phyloP scores from a whole-genome alignment of 2,797 vertebrate genomes.

The Syncerus caffer region DNA sequence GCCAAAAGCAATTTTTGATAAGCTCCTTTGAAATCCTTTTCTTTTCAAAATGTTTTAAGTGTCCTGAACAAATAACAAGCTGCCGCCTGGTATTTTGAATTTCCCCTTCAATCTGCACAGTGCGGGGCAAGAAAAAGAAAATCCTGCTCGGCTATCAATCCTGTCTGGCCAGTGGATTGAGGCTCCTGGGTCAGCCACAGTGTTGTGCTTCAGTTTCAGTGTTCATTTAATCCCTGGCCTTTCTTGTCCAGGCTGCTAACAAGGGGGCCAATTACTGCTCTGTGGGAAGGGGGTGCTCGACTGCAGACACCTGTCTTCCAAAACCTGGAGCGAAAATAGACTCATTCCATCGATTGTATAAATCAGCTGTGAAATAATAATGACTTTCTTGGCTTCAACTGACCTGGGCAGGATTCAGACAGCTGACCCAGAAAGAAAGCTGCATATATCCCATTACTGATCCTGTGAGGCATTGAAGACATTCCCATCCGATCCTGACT shows the following conservation, averaged over 20 bases:
- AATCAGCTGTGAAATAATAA: conserved; percentile 66
- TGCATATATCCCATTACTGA: background rate
- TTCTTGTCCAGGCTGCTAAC: conserved; percentile 32
- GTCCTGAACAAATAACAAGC: conserved; percentile 48
- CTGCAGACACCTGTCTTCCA: background rate
- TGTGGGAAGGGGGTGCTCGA: background rate
- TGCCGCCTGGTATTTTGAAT: conserved; percentile 25
- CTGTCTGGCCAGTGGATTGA: background rate
- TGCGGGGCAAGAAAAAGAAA: background rate
- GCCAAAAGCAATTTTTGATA: conserved; percentile 58
- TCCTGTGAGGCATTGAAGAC: background rate
- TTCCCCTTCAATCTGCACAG: conserved; percentile 18
- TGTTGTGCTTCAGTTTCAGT: background rate
- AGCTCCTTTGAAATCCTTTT: conserved; percentile 2
- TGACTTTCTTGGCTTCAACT: conserved; percentile 54
- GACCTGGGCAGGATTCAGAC: conserved; percentile 56
- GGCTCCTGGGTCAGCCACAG: background rate
- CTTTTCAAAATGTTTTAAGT: conserved; percentile 65
- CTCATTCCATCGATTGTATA: conserved; percentile 18
- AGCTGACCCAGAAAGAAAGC: conserved; percentile 55
- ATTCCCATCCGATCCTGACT: background rate
- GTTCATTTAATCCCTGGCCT: conserved; percentile 40
- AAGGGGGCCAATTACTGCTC: conserved; percentile 21
- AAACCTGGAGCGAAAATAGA: conserved; percentile 31
- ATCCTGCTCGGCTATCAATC: background rate